Conservation (phyloP, 2,113 vertebrate genomes). For the Elanus axillaris region DNA sequence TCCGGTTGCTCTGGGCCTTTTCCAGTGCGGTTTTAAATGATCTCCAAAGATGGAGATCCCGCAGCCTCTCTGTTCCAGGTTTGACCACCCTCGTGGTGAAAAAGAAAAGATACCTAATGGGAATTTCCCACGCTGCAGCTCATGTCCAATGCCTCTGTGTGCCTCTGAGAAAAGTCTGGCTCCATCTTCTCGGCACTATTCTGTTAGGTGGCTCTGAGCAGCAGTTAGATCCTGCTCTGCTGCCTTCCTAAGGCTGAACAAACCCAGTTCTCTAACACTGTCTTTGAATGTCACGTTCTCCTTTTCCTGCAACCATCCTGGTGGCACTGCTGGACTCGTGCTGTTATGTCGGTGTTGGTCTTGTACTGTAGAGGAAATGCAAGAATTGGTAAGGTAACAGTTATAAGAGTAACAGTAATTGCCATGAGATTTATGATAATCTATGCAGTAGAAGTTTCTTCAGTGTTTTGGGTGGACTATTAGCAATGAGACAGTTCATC, state of each 20-base stretch:
- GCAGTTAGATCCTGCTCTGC: not conserved
- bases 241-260: not conserved
- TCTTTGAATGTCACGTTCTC: not conserved
- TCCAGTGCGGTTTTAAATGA: not conserved
- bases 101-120: not conserved
- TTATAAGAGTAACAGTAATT: not conserved
- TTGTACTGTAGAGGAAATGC: not conserved
- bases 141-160: not conserved
- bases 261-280: not conserved
- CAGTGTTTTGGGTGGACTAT: not conserved
- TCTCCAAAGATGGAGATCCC: not conserved
- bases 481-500: not conserved
- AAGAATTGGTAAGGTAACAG: not conserved
- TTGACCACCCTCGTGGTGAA: not conserved
- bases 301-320: not conserved
- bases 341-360: not conserved
- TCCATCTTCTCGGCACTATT: not conserved
- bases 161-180: not conserved
- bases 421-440: not conserved
- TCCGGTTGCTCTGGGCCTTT: not conserved
- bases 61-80: not conserved
- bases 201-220: not conserved
- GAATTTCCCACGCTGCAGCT: not conserved
- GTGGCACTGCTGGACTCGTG: rapidly evolving
- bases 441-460: not conserved